Evolutionary conservation across 2,113 vertebrate species (phyloP).

Genomic region (Paraplagusia blochii): DNA sequence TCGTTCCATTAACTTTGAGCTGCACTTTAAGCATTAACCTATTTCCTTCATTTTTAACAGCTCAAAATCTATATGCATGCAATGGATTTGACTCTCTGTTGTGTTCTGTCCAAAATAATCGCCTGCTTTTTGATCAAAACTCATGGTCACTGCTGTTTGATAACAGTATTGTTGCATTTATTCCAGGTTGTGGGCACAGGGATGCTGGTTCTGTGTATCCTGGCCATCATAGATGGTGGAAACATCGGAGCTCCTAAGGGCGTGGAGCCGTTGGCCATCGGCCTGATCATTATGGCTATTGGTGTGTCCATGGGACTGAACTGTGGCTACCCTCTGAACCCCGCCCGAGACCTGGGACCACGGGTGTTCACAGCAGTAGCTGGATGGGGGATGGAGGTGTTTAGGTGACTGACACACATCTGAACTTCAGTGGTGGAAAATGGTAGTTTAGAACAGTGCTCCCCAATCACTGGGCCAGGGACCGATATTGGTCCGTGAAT

Average conservation of each 20-base stretch:
- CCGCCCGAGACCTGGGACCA: slow-evolving; percentile 89
- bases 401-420: slow-evolving; percentile 77
- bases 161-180: neutral
- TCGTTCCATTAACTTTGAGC: slow-evolving; percentile 55
- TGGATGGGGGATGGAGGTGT: slow-evolving; percentile 92
- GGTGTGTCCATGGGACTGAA: slow-evolving; percentile 87
- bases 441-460: no score
- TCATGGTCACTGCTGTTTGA: neutral
- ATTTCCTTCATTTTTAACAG: slow-evolving; percentile 47
- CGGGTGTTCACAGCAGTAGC: slow-evolving; percentile 88
- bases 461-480: no score
- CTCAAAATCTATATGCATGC: slow-evolving; percentile 45
- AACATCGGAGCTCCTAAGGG: slow-evolving; percentile 86
- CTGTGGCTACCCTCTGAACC: slow-evolving; percentile 93
- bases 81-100: slow-evolving; percentile 36
- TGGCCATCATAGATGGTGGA: slow-evolving; percentile 86
- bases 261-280: slow-evolving; percentile 85
- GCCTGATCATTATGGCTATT: slow-evolving; percentile 84
- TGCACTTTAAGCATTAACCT: slow-evolving; percentile 51
- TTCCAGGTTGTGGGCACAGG: slow-evolving; percentile 85
- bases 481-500: no score
- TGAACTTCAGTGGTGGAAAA: no score
- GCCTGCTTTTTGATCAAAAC: no score
- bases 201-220: slow-evolving; percentile 83
- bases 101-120: slow-evolving; percentile 1